Evolutionary conservation across 92 coral and sea anemone genomes (phyloP), one percentile per base, ranked within the genome.

Genomic region (Palythoa heliodiscus): DNA sequence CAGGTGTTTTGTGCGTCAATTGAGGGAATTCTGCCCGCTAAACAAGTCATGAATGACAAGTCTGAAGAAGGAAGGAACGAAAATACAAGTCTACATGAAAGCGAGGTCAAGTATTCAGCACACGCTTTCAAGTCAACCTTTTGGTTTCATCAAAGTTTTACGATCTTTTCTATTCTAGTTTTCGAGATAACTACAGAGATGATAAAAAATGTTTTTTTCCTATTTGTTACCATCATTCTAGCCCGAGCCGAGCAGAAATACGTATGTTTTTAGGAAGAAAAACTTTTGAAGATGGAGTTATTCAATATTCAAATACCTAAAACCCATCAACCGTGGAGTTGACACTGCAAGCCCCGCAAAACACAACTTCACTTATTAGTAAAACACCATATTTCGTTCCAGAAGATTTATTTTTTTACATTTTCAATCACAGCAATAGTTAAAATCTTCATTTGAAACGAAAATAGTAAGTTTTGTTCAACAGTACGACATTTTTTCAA

Each of bases 291-390:
- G 73, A 52, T 23, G 50, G 57, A 79, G 84, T 80, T 66, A 80
- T 80, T 80, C 84, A 80, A 80, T 80, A 80, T 80, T 80, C 84
- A 80, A 80, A 80, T 80, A 80, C 84, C 84, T 64, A 70, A 80
- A 80, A 80, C 47, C 82, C 66, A 43, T 80, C 74, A 80, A 80
- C 73, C 84, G 84, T 80, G 74, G 23, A 80, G 74, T 66, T 80
- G 84, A 80, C 84, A 80, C 84, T 79, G 53, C 73, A 80, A 80
- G 73, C 73, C n/a, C 66, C 63, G 17, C 73, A 80, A 80, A 80
- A 80, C 84, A 80, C 84, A 80, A 80, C 60, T 80, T 67, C 72
- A 67, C 55, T 80, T 80, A 40, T 66, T 40, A 52, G 74, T 4
- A 66, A 80, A 80, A 66, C 66, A 67, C 39, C 84, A 63, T 67